Percentiles rank a stretch among this genome's conserved stretches.
Conservation (phyloP, 2,888 invertebrate genomes). For the Corythucha ciliata region DNA sequence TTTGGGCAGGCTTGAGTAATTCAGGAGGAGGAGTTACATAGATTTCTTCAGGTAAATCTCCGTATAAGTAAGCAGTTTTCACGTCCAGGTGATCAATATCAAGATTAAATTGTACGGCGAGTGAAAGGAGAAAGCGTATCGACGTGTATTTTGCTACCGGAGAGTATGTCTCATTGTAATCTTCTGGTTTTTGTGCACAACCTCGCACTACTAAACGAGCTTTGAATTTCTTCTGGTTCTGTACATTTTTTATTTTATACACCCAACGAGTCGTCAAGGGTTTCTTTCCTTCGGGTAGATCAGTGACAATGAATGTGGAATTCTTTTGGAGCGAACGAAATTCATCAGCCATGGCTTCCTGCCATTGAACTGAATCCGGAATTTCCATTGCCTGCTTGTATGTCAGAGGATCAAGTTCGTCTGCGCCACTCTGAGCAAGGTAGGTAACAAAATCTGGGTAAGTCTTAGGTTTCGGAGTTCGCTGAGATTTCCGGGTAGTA, state of each 20-base stretch:
- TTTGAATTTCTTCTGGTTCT: conserved; percentile 32
- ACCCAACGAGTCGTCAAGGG: conserved; percentile 36
- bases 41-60: conserved; percentile 26
- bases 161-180: conserved; percentile 35
- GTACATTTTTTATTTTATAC: conserved; percentile 32
- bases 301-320: conserved; percentile 32
- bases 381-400: conserved; percentile 9
- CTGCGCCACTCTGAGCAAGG: no score
- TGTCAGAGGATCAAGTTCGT: conserved; percentile 8
- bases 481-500: no score
- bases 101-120: conserved; percentile 18
- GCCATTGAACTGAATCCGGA: background rate
- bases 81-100: conserved; percentile 27
- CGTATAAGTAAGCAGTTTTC: conserved; percentile 26
- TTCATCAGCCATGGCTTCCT: conserved; percentile 27
- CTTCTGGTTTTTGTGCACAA: conserved; percentile 34
- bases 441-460: no score
- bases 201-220: conserved; percentile 35
- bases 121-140: conserved; percentile 32
- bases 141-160: conserved; percentile 35
- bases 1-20: no score
- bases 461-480: no score
- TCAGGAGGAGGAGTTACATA: conserved; percentile 28
- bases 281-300: conserved; percentile 13
- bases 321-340: conserved; percentile 31